Percentiles rank a stretch among this genome's conserved stretches.
Conservation (phyloP, 2,888 invertebrate species). For the Thumatha senex region DNA sequence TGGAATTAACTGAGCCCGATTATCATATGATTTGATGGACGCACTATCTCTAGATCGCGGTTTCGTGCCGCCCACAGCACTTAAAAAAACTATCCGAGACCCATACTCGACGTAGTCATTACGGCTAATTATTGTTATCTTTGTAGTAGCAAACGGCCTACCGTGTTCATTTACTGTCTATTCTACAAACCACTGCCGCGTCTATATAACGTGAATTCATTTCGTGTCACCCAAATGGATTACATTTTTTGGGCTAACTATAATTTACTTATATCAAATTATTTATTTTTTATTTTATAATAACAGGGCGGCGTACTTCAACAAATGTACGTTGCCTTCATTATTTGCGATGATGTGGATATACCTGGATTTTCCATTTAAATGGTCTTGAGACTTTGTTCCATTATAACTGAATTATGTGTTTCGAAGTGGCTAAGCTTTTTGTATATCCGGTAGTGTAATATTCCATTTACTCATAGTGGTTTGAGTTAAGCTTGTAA, state of each 20-base stretch:
- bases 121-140: slow-evolving; percentile 82
- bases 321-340: slow-evolving; percentile 60
- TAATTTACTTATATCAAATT: slow-evolving; percentile 38
- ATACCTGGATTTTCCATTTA: slow-evolving; percentile 61
- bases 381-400: slow-evolving; percentile 48
- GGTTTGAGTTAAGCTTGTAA: slow-evolving; percentile 43
- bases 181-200: slow-evolving; percentile 66
- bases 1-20: slow-evolving; percentile 82
- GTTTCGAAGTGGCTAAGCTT: slow-evolving; percentile 41
- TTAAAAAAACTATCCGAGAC: slow-evolving; percentile 58
- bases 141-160: slow-evolving; percentile 77
- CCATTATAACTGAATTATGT: slow-evolving; percentile 56
- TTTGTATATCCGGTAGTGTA: slow-evolving; percentile 41
- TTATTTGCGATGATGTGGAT: slow-evolving; percentile 78
- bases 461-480: slow-evolving; percentile 31
- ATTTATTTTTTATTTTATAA: slow-evolving; percentile 61
- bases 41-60: slow-evolving; percentile 75
- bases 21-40: slow-evolving; percentile 83
- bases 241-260: slow-evolving; percentile 44
- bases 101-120: slow-evolving; percentile 74
- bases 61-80: slow-evolving; percentile 71
- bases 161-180: slow-evolving; percentile 63
- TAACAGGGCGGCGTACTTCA: slow-evolving; percentile 65
- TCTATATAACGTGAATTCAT: slow-evolving; percentile 67
- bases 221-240: slow-evolving; percentile 56